Evolutionary conservation across 2,888 invertebrate genomes (phyloP), one percentile per base, ranked within the genome.

Genomic region (Nymphalis c-album): DNA sequence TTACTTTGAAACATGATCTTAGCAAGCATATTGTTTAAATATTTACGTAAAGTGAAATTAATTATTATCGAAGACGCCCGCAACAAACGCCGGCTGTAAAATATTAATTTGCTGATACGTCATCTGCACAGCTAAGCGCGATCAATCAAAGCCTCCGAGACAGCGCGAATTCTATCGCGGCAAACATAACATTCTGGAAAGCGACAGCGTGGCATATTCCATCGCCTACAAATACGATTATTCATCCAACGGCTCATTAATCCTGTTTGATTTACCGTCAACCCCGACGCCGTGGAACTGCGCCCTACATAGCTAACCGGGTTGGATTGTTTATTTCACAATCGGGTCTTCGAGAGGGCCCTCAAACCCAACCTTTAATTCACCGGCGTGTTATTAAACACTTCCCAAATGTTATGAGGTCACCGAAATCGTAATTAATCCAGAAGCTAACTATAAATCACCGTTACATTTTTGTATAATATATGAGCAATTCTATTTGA

Each of bases 251-350:
- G 35, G 8, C 18, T 57, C 57, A 57, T 57, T 57, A 57, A 57
- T 57, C 40, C 35, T 57, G 57, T 40, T 40, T 35, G 57, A 57
- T 57, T 57, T 57, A 57, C 57, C 57, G 57, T 18, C 57, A 35
- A 10, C 35, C 35, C 31, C 18, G 57, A 40, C 57, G 40, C 40
- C 57, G 10, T 40, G 57, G 57, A 18, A 6, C 20, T 57, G 18
- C 40, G 63, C 47, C 40, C 63, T 48, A 58, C 50, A 18, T 50
- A 17, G 59, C 58, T 31, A 58, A 64, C 58, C 55, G 48, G 58
- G 64, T 64, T 57, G 63, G 46, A 10, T n/a, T 64, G 58, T 64
- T 64, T 59, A 40, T 40, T n/a, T 22, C 48, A 46, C 50, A 31
- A 50, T 50, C n/a, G 22, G 58, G 58, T 48, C 53, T 31, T 47